Evolutionary conservation across 2,113 vertebrate species (phyloP).

Genomic region (Geococcyx californianus): DNA sequence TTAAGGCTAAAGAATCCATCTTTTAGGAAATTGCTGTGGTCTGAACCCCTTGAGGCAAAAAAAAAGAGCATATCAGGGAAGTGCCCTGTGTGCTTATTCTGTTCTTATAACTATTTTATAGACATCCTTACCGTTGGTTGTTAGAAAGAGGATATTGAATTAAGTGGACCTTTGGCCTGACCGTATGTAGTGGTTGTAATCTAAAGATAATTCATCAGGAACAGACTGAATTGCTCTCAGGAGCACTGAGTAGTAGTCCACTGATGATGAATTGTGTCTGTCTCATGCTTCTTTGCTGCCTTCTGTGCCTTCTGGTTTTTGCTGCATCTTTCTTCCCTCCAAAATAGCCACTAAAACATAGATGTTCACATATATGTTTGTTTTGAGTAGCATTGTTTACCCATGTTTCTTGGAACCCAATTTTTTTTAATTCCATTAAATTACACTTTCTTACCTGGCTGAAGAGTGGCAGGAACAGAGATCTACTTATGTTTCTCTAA

Average conservation of each 20-base stretch:
- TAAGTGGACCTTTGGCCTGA: background rate
- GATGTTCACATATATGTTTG: accelerated
- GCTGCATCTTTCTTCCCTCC: background rate
- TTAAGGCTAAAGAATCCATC: background rate
- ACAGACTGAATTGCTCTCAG: background rate
- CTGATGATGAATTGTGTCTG: background rate
- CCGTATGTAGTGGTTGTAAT: background rate
- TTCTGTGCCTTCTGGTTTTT: background rate
- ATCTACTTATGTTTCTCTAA: background rate
- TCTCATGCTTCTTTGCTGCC: background rate
- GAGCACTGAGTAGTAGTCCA: background rate
- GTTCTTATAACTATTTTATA: background rate
- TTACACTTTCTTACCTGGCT: background rate
- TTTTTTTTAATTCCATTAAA: background rate
- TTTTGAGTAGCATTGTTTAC: background rate
- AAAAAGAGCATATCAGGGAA: background rate
- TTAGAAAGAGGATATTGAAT: background rate
- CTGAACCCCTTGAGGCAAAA: background rate
- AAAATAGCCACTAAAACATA: background rate
- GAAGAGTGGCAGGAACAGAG: background rate
- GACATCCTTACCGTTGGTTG: accelerated
- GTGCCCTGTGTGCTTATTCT: background rate
- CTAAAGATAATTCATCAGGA: background rate
- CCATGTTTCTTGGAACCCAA: background rate
- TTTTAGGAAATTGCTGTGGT: background rate